Percentiles rank a stretch among this genome's conserved stretches.
phyloP scores from a whole-genome alignment of 2,888 invertebrate genomes.

The Acronicta aceris region DNA sequence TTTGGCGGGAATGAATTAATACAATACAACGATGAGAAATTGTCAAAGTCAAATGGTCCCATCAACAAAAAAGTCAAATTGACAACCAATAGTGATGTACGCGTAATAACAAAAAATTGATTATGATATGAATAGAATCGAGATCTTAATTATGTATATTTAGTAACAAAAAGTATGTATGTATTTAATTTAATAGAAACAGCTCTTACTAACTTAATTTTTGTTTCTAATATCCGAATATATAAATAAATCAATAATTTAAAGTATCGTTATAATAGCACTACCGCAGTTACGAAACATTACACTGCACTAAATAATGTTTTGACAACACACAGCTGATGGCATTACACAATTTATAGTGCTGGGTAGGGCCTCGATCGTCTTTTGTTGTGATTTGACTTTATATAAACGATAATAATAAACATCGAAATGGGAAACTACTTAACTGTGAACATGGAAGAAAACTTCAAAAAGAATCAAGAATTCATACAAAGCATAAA shows the following conservation, averaged over 20 bases:
- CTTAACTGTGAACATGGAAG: constrained; percentile 90
- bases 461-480: constrained; percentile 91
- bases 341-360: constrained; percentile 26
- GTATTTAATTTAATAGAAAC: too few species aligned
- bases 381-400: constrained; percentile 40
- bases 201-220: too few species aligned
- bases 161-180: too few species aligned
- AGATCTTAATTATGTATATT: neutral
- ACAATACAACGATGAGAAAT: too few species aligned
- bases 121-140: constrained; percentile 17
- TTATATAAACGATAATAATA: constrained; percentile 29
- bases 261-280: neutral
- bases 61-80: too few species aligned
- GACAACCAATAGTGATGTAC: constrained; percentile 7
- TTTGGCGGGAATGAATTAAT: constrained; percentile 61
- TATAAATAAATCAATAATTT: neutral
- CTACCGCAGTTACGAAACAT: constrained; percentile 29
- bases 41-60: too few species aligned
- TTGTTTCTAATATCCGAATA: too few species aligned
- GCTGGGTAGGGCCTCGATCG: constrained; percentile 43
- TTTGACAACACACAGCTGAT: constrained; percentile 54
- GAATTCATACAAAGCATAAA: constrained; percentile 91
- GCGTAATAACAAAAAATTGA: constrained; percentile 14
- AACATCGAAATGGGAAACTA: constrained; percentile 88
- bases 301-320: constrained; percentile 20